Evolutionary conservation across 1,140 invertebrate genomes (phyloP).

Genomic region (Oscheius sp.): DNA sequence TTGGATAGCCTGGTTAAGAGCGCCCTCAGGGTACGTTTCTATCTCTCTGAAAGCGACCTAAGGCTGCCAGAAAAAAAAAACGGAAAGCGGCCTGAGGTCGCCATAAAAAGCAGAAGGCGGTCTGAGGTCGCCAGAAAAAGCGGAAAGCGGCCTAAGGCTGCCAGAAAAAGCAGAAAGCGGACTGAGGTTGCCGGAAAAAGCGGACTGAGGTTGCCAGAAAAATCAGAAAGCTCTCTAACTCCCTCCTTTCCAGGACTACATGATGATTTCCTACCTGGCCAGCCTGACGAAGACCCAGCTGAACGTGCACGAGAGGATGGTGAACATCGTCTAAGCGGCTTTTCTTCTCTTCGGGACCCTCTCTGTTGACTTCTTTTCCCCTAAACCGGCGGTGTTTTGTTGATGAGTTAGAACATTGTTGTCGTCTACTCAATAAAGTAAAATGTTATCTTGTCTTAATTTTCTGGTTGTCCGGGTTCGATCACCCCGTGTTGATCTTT

Average conservation of each 20-base stretch:
- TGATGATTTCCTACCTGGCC: conserved; percentile 58
- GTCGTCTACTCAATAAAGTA: neutral
- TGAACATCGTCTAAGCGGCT: conserved; percentile 5
- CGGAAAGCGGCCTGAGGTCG: too few relatives aligned
- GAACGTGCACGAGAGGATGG: conserved; percentile 51
- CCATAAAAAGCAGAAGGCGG: too few relatives aligned
- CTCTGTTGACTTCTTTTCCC: conserved; percentile 4
- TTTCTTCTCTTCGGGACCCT: neutral
- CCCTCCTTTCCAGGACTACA: conserved; percentile 49
- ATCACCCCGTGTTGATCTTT: neutral
- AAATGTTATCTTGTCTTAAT: neutral
- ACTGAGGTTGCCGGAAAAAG: too few relatives aligned
- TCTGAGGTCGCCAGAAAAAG: too few relatives aligned
- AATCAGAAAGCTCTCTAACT: too few relatives aligned
- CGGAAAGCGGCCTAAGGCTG: too few relatives aligned
- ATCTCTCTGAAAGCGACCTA: too few relatives aligned
- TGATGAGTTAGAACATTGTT: neutral
- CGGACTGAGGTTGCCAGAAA: too few relatives aligned
- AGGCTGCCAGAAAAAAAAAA: too few relatives aligned
- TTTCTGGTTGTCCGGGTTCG: neutral
- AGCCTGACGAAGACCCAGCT: conserved; percentile 58
- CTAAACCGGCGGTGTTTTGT: neutral
- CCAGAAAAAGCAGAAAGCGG: too few relatives aligned
- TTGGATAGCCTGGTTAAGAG: conserved; percentile 53
- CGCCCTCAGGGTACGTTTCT: conserved; percentile 45